Evolutionary conservation across 1,140 invertebrate species (phyloP), one percentile per base, ranked within the genome.

Genomic region (Lasaia peninsularis): DNA sequence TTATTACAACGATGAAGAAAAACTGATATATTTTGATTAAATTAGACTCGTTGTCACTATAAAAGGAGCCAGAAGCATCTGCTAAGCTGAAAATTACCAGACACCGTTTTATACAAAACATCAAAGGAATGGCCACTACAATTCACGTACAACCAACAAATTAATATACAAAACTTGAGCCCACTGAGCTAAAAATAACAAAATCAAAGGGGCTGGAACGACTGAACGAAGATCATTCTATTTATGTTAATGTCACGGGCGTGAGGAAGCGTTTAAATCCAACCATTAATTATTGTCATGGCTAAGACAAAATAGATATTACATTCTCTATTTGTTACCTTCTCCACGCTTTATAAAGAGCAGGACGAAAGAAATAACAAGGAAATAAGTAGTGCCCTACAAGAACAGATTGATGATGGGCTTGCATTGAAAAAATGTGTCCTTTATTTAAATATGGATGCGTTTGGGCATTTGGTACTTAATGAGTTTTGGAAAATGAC

Each of bases 211-310:
- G 80, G 83, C 78, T 81, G 68, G 51, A 69, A 69, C 64, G 65
- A 78, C 68, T 71, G 73, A 71, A 80, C 80, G 76, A 77, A 83
- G 81, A 88, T 86, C 80, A 84, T 81, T 88, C 86, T 88, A 88
- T 88, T 88, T 88, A 85, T 75, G 82, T 83, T 88, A 80, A 88
- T 87, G 86, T 86, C 86, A 85, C 86, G 80, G 80, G 80, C 86
- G 83, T 86, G 83, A 86, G 83, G 86, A 88, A 88, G 86, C 86
- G 83, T 88, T 88, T 88, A 88, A 88, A 83, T 86, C 86, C 83
- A 86, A 65, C 78, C 86, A 88, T 88, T 84, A 86, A 86, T 88
- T 88, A 88, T 86, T 88, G 86, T 88, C 86, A 88, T 73, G 70
- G 71, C 71, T 78, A 81, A 84, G 81, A 86, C 81, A 81, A 88